phyloP scores from a whole-genome alignment of 2,797 vertebrate genomes.

The Argentina silus region DNA sequence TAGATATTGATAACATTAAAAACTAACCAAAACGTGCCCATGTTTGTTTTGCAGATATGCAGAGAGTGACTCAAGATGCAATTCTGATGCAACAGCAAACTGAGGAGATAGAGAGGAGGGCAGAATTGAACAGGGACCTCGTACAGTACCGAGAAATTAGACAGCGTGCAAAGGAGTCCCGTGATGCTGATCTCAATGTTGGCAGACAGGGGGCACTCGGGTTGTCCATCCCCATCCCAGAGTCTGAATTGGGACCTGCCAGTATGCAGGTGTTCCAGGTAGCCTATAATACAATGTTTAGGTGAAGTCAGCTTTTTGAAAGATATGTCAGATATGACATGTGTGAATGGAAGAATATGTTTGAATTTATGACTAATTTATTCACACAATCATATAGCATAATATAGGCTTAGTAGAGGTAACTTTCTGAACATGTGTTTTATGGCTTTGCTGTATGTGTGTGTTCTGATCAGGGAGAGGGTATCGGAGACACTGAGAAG shows the following conservation, averaged over 20 bases:
- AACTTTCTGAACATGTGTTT: not conserved
- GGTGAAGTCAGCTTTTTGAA: too few species aligned
- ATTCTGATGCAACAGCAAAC: constrained; percentile 56
- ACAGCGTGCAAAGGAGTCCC: constrained; percentile 66
- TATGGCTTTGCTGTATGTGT: not conserved
- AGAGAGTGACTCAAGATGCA: constrained; percentile 58
- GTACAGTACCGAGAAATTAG: constrained; percentile 59
- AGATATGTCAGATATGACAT: not conserved
- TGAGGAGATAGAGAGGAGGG: constrained; percentile 55
- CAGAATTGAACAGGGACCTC: constrained; percentile 57
- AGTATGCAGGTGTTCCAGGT: constrained; percentile 80
- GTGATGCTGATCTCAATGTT: constrained; percentile 71
- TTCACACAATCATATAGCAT: not conserved
- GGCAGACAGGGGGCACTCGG: constrained; percentile 60
- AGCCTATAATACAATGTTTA: not conserved
- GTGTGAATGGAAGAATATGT: not conserved
- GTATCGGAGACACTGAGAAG: constrained; percentile 46
- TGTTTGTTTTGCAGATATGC: constrained; percentile 56
- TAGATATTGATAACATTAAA: not conserved
- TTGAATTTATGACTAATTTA: not conserved
- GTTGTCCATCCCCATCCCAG: constrained; percentile 45
- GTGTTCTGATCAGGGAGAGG: constrained; percentile 69
- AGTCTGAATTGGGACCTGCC: constrained; percentile 70
- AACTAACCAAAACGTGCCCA: not conserved
- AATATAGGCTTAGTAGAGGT: too few species aligned